phyloP scores from a whole-genome alignment of 2,113 vertebrate species.

The Malurus elegans region DNA sequence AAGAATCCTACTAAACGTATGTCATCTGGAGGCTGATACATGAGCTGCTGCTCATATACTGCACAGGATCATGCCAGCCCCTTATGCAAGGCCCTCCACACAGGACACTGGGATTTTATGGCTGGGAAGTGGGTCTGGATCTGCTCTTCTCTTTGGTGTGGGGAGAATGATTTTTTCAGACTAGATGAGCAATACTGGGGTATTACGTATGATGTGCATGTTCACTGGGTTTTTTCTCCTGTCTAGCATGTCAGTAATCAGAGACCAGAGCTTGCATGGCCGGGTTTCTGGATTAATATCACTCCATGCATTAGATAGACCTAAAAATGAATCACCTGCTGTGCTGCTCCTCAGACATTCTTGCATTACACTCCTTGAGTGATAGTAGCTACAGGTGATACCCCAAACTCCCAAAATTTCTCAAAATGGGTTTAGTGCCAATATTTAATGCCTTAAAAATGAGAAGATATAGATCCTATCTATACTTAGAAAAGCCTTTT shows the following conservation, averaged over 20 bases:
- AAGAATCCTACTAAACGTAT: background rate
- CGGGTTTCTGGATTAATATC: background rate
- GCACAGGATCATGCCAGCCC: background rate
- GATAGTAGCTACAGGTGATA: background rate
- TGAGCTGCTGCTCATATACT: background rate
- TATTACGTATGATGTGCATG: background rate
- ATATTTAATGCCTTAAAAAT: background rate
- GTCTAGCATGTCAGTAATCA: background rate
- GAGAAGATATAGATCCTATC: background rate
- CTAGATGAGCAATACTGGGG: background rate
- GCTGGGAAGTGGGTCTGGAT: background rate
- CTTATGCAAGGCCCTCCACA: background rate
- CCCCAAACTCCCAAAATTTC: background rate
- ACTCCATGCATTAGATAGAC: background rate
- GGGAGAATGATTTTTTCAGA: background rate
- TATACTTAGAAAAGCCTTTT: background rate
- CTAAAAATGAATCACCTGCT: background rate
- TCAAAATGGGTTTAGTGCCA: background rate
- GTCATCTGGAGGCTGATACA: background rate
- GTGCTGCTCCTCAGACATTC: background rate
- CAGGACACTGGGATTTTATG: background rate
- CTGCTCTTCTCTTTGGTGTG: background rate
- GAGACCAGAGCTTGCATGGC: background rate
- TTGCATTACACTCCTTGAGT: background rate
- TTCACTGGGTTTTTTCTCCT: rapidly evolving